Evolutionary conservation across 2,888 invertebrate genomes (phyloP).

Genomic region (Panopea generosa): DNA sequence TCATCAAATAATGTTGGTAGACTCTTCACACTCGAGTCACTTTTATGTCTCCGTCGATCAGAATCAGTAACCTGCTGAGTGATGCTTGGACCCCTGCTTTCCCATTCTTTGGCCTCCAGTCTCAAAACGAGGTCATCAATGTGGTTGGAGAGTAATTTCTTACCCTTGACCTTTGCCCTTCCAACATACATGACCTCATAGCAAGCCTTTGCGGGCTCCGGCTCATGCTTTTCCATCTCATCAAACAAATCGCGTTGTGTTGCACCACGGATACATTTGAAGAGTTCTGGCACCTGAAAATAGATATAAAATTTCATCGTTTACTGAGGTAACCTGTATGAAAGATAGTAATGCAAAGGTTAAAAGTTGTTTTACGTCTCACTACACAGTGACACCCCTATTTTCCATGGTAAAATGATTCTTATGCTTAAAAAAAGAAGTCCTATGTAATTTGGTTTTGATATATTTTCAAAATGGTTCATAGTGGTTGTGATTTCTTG

Average conservation of each 20-base stretch:
- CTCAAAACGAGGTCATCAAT: constrained; percentile 96
- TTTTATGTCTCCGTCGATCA: constrained; percentile 79
- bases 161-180: constrained; percentile 94
- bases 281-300: constrained; percentile 90
- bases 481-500: no score
- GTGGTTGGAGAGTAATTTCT: constrained; percentile 94
- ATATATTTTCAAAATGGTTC: no score
- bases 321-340: no score
- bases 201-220: constrained; percentile 72
- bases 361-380: neutral
- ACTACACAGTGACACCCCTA: neutral
- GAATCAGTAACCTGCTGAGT: constrained; percentile 63
- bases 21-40: constrained; percentile 82
- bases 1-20: constrained; percentile 80
- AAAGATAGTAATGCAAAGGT: no score
- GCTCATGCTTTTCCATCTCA: constrained; percentile 63
- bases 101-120: constrained; percentile 86
- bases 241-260: constrained; percentile 76
- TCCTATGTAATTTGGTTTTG: no score
- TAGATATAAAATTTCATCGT: no score
- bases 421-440: no score
- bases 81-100: constrained; percentile 51
- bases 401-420: neutral
- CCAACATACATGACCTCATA: constrained; percentile 94
- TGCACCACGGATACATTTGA: constrained; percentile 90